Evolutionary conservation across 2,797 vertebrate genomes (phyloP), one percentile per base, ranked within the genome.

Genomic region (Sciurus carolinensis): DNA sequence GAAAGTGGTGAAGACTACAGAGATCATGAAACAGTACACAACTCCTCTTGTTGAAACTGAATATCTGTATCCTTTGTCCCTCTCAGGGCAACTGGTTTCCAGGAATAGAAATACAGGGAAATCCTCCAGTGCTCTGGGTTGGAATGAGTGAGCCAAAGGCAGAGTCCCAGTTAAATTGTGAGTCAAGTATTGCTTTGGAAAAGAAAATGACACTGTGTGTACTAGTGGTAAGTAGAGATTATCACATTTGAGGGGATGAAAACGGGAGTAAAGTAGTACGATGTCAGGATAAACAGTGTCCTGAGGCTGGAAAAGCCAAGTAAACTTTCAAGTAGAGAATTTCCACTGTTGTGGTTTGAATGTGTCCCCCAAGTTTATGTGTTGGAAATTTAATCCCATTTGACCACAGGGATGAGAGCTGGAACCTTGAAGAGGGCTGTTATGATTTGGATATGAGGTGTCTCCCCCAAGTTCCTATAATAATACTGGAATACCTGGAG

Each of bases 321-420:
- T 1, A 71, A 92, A 94, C 90, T 85, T 96, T 97, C 84, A 57
- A 20, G 95, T 52, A 95, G 66, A 96, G 71, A 90, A 42, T 73
- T 42, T 47, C n/a, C 89, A 47, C 0, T 47, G 13, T 82, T 66
- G 4, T 39, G 36, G 54, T 44, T 59, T 30, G 17, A 59, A 42
- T 42, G 20, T 62, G 39, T 28, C 4, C n/a, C 67, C 67, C 26
- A 42, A 57, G 9, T 57, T 72, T n/a, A 72, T 13, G 10, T 57
- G 50, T 69, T 57, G 18, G 3, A 75, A 44, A 62, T 2, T 22
- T 44, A 44, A 30, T 30, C 4, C 28, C 39, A 7, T 33, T 20
- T 13, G 36, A 4, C 71, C 59, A 57, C 26, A 75, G 15, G 44
- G 39, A 44, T 59, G 33, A 75, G 52, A 73, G 54, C 24, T 5